Evolutionary conservation across 2,888 invertebrate genomes (phyloP).

Genomic region (Lepetodrilus schrolli): DNA sequence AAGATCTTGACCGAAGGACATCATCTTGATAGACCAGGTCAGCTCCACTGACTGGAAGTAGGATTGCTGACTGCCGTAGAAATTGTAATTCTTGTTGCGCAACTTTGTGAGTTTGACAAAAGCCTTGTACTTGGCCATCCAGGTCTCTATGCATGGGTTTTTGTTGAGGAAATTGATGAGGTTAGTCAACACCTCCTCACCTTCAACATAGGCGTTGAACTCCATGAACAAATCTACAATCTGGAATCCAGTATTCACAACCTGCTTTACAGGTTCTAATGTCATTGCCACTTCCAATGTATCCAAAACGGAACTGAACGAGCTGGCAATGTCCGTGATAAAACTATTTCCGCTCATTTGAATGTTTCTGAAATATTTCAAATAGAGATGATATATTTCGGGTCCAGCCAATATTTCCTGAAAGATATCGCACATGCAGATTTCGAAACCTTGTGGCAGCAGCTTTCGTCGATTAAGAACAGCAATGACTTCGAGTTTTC

Average conservation of each 20-base stretch:
- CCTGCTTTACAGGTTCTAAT: conserved; percentile 55
- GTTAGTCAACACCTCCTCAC: conserved; percentile 56
- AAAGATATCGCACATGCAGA: conserved; percentile 66
- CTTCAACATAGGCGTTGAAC: conserved; percentile 56
- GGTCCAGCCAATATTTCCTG: conserved; percentile 61
- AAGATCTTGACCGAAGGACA: conserved; percentile 69
- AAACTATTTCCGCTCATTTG: conserved; percentile 54
- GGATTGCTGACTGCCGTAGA: conserved; percentile 55
- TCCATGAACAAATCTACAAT: conserved; percentile 62
- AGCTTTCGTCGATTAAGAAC: conserved; percentile 57
- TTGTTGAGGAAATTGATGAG: conserved; percentile 58
- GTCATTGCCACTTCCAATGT: conserved; percentile 52
- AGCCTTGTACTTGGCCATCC: conserved; percentile 64
- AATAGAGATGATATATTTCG: conserved; percentile 60
- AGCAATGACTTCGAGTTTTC: conserved; percentile 63
- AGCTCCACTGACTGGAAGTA: conserved; percentile 61
- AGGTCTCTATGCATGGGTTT: conserved; percentile 60
- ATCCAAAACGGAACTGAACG: conserved; percentile 55
- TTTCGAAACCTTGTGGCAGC: conserved; percentile 65
- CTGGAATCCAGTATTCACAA: conserved; percentile 59
- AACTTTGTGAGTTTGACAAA: conserved; percentile 65
- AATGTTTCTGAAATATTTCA: conserved; percentile 63
- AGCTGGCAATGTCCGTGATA: conserved; percentile 55
- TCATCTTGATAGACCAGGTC: conserved; percentile 65
- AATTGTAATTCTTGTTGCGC: conserved; percentile 62